These are phyloP conservation scores for human DNA, from an alignment of 2,113 vertebrate species.

Conservation along the genomic window DNA sequence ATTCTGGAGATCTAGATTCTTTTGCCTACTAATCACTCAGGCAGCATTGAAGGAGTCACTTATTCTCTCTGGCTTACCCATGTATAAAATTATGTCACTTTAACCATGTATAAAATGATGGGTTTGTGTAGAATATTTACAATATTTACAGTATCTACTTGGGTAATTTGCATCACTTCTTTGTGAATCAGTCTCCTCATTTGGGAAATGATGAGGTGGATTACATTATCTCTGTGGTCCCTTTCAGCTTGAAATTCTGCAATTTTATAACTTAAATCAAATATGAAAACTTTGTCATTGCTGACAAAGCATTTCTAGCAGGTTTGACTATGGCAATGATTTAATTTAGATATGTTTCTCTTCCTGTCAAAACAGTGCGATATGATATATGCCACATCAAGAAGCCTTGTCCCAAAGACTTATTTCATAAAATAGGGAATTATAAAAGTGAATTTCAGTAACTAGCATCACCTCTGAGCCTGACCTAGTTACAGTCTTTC, in stretches of 20 bases:
- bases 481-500: not conserved
- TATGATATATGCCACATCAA: not conserved
- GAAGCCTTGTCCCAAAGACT: constrained; percentile 29
- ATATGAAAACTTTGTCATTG: constrained; percentile 44
- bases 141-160: not conserved
- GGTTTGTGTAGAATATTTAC: not conserved
- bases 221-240: constrained; percentile 25
- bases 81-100: not conserved
- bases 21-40: not conserved
- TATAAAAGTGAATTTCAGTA: not conserved
- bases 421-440: constrained; percentile 29
- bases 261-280: constrained; percentile 38
- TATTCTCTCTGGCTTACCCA: not conserved
- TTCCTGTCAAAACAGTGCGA: constrained; percentile 49
- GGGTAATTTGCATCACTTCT: not conserved
- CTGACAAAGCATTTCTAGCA: constrained; percentile 60
- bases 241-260: constrained; percentile 36
- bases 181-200: not conserved
- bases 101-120: not conserved
- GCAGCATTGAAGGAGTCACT: not conserved
- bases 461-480: not conserved
- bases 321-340: constrained; percentile 52
- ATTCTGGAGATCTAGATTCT: not conserved
- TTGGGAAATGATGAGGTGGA: not conserved
- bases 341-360: constrained; percentile 70